Percentiles rank a stretch among this genome's conserved stretches.
These are phyloP conservation scores for Plotosus lineatus DNA, from an alignment of 2,113 vertebrate species.

Conservation along the genomic window DNA sequence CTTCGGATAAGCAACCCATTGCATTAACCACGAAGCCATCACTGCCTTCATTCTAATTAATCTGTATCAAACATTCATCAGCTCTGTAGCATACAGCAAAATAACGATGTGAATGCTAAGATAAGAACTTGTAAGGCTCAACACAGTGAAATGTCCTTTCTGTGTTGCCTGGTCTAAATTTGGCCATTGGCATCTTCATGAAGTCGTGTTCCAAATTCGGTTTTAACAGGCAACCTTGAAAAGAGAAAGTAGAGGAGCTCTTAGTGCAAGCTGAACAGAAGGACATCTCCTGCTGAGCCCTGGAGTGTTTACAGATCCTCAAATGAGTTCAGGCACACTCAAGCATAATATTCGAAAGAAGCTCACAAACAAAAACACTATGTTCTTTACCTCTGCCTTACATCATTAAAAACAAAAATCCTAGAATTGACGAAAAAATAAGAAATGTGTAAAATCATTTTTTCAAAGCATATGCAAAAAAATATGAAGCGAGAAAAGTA, in stretches of 20 bases:
- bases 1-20: too few species aligned
- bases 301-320: slow-evolving; percentile 2
- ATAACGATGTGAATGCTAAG: neutral
- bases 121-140: neutral
- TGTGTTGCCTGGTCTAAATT: neutral
- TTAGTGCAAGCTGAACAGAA: slow-evolving; percentile 29
- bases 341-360: neutral
- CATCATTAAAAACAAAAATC: neutral
- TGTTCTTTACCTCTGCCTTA: neutral
- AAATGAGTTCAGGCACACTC: neutral
- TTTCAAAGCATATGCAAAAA: neutral
- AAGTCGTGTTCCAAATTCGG: slow-evolving; percentile 22
- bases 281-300: slow-evolving; percentile 41
- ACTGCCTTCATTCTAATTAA: neutral
- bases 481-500: neutral
- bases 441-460: neutral
- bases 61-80: neutral
- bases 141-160: neutral
- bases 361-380: neutral
- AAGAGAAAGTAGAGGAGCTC: neutral
- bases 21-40: too few species aligned
- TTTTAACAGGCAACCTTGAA: slow-evolving; percentile 22
- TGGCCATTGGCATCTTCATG: slow-evolving; percentile 12
- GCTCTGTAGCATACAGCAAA: neutral
- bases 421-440: neutral